phyloP scores from a whole-genome alignment of 2,113 vertebrate genomes.

The Mustela lutreola region DNA sequence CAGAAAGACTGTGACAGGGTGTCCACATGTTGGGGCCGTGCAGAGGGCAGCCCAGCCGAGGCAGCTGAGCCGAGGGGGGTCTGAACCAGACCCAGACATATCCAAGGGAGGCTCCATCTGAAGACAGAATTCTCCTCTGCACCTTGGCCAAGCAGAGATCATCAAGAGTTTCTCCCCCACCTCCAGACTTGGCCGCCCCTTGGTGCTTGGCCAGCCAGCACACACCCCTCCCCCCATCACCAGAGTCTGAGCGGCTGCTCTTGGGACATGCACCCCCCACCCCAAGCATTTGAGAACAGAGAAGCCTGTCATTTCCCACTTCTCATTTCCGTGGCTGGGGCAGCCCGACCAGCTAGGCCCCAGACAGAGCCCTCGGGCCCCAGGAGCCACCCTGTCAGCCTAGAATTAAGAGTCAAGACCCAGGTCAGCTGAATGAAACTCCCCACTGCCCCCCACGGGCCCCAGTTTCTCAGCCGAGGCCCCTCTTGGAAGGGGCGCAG shows the following conservation, averaged over 20 bases:
- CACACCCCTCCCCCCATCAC: accelerated
- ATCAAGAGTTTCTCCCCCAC: not conserved
- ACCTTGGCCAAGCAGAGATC: not conserved
- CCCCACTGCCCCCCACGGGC: not conserved
- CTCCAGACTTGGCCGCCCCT: not conserved
- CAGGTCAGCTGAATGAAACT: constrained; percentile 55
- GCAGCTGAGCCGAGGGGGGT: not conserved
- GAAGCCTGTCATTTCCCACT: not conserved
- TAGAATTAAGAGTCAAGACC: constrained; percentile 44
- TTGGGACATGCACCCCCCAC: not conserved
- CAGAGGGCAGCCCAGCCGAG: not conserved
- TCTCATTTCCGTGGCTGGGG: not conserved
- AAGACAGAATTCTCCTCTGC: not conserved
- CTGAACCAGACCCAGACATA: not conserved
- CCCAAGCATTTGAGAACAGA: not conserved
- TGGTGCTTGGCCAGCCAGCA: not conserved
- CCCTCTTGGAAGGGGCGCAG: constrained; percentile 42
- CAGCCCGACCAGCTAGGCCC: not conserved
- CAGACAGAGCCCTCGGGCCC: not conserved
- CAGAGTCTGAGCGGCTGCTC: not conserved
- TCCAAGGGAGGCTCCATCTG: not conserved
- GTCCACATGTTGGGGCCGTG: accelerated
- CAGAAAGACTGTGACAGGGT: not conserved
- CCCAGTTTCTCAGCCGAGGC: not conserved
- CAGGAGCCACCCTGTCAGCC: not conserved